Evolutionary conservation across 2,113 vertebrate species (phyloP), one percentile per base, ranked within the genome.

Genomic region (Chionodraco myersi): DNA sequence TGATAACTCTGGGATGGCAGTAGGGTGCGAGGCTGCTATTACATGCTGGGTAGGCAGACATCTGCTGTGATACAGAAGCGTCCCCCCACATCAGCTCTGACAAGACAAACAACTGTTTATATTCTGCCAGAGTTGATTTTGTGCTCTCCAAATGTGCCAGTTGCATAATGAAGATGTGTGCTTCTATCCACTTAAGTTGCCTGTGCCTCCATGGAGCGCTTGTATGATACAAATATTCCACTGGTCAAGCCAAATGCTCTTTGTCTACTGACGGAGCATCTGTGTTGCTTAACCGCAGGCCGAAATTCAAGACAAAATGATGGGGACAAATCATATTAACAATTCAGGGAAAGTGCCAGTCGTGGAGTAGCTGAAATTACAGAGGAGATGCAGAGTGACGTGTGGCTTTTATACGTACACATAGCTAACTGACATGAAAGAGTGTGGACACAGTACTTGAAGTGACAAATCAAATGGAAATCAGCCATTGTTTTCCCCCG

Each of bases 21-120:
- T 23, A 9, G 72, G 84, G 44, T 54, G 72, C 64, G 26, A 5
- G 26, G 62, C 72, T 67, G 77, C 60, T 58, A 64, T 80, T 62
- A 66, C 84, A 81, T 54, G 58, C 68, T 77, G 76, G 34, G 86
- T 74, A 51, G 75, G 59, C 77, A 85, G 87, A 83, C 85, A 82
- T 89, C 71, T 87, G 82, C 77, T 82, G 41, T 56, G 69, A 83
- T 66, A 53, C 80, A 63, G 66, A 72, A 48, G 64, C 71, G 18
- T 64, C 72, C 62, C 52, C 48, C 67, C 6, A 18, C 54, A 53
- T 82, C 77, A 56, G 59, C 76, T 86, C 44, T 48, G 57, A 66
- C 41, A 21, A 45, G 21, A 67, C 52, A 36, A 41, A 48, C 41
- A 59, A 66, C 67, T 59, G 59, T 71, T 52, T 13, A 58, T 63